These are phyloP conservation scores for Megalops atlanticus DNA, from an alignment of 2,113 vertebrate species.

Conservation along the genomic window DNA sequence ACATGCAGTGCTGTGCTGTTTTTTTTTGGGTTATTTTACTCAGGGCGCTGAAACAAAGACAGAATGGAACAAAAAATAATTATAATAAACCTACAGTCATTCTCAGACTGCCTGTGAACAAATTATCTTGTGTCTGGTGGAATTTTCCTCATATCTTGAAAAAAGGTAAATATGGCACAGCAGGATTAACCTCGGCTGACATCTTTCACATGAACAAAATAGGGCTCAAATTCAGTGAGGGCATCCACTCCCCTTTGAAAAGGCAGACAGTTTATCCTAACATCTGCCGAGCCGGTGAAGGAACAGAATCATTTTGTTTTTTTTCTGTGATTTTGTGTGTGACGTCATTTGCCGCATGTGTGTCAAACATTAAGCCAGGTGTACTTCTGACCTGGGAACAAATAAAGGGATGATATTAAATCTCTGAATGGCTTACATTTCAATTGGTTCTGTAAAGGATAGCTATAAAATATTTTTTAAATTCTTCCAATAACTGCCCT, in stretches of 20 bases:
- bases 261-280: constrained; percentile 1
- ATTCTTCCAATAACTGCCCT: no score
- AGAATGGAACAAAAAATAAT: background rate
- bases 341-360: background rate
- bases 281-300: background rate
- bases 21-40: background rate
- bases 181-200: constrained; percentile 1
- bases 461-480: background rate
- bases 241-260: background rate
- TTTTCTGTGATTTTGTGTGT: background rate
- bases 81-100: constrained; percentile 1
- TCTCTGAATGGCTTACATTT: background rate
- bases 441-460: background rate
- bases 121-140: background rate
- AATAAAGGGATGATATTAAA: background rate
- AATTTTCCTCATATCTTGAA: background rate
- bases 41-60: background rate
- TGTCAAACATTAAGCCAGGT: background rate
- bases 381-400: background rate
- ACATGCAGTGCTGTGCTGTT: background rate
- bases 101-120: background rate
- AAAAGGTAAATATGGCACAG: background rate
- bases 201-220: background rate
- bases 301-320: background rate
- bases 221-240: background rate